Evolutionary conservation across 2,797 vertebrate genomes (phyloP).

Genomic region (Clamator glandarius): DNA sequence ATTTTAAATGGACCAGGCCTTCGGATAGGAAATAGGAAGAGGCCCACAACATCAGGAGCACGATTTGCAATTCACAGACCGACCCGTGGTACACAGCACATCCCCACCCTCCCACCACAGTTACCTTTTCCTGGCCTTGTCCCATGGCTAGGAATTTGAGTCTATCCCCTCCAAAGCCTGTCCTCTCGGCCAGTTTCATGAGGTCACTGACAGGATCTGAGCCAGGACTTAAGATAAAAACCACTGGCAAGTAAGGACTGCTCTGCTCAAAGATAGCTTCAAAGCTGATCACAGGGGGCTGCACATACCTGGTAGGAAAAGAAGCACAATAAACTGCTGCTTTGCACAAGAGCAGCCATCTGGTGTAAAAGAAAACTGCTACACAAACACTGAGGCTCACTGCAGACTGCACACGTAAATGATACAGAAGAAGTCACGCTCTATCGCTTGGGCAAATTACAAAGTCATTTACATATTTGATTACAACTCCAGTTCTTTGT

Average conservation of each 20-base stretch:
- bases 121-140: constrained; percentile 96
- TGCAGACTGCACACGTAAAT: not conserved
- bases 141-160: constrained; percentile 97
- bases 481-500: not conserved
- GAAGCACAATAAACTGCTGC: not conserved
- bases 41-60: not conserved
- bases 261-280: constrained; percentile 92
- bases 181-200: constrained; percentile 89
- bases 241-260: constrained; percentile 89
- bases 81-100: not conserved
- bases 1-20: not conserved
- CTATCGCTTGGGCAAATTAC: not conserved
- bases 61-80: not conserved
- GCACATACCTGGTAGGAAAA: constrained; percentile 86
- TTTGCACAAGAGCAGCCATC: not conserved
- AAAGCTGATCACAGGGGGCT: constrained; percentile 95
- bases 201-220: constrained; percentile 93
- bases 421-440: not conserved
- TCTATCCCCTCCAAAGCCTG: constrained; percentile 85
- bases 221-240: constrained; percentile 96
- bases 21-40: not conserved
- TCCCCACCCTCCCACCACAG: not conserved
- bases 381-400: not conserved
- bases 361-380: not conserved
- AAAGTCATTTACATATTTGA: accelerated